Evolutionary conservation across 1,140 invertebrate species (phyloP).

Genomic region (Diploscapter pachys): DNA sequence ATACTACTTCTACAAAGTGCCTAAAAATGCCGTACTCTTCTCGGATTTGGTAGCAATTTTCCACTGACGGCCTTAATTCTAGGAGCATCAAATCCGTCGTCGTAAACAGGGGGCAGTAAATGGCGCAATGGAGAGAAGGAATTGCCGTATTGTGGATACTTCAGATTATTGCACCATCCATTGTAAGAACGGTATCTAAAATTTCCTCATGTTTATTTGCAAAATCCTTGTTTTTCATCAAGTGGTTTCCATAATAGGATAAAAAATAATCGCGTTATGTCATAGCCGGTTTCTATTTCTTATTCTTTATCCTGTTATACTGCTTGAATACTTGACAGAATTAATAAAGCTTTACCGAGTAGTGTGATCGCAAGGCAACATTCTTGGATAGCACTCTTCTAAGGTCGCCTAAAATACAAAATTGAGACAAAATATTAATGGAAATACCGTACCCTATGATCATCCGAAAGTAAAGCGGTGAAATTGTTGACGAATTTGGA

Average conservation of each 20-base stretch:
- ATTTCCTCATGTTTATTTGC: no score
- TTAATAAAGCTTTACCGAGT: constrained; percentile 61
- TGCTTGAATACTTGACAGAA: background rate
- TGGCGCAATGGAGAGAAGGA: constrained; percentile 81
- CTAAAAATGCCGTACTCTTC: constrained; percentile 61
- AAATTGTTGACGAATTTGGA: constrained; percentile 40
- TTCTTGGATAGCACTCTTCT: constrained; percentile 53
- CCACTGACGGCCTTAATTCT: constrained; percentile 76
- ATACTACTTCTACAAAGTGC: no score
- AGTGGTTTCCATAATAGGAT: no score
- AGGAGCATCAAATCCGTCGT: constrained; percentile 81
- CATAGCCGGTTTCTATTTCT: no score
- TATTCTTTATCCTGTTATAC: no score
- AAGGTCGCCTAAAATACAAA: constrained; percentile 28
- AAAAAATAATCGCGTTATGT: no score
- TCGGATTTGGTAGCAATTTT: constrained; percentile 76
- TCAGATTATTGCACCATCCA: constrained; percentile 92
- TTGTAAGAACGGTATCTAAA: constrained; percentile 76
- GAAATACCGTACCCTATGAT: constrained; percentile 22
- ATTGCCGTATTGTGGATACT: constrained; percentile 84
- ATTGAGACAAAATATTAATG: background rate
- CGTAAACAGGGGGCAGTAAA: constrained; percentile 81
- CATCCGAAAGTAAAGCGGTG: constrained; percentile 37
- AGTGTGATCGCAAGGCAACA: constrained; percentile 74
- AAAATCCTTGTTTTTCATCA: no score